A percentile compares a stretch with the other conserved stretches of the same genome.
phyloP scores from a whole-genome alignment of 64 coral and sea anemone species.

The Montipora sp. region DNA sequence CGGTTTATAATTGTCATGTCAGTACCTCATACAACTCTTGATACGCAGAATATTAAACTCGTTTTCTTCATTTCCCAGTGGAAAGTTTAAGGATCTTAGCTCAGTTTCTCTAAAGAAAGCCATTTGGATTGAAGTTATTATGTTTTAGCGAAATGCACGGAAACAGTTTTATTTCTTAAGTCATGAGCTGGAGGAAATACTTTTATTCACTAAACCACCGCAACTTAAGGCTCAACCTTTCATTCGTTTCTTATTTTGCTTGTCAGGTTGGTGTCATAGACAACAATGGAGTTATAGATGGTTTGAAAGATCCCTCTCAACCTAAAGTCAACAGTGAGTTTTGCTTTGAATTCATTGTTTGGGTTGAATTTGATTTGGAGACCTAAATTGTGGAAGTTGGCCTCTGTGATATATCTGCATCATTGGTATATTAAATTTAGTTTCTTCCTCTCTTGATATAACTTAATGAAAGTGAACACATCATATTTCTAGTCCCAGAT shows the following conservation, averaged over 20 bases:
- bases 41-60: neutral
- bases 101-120: neutral
- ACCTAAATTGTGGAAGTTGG: neutral
- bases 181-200: neutral
- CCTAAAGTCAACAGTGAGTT: constrained; percentile 45
- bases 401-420: neutral
- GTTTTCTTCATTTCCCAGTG: neutral
- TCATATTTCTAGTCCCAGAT: neutral
- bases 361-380: constrained; percentile 27
- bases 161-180: neutral
- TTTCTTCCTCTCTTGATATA: neutral
- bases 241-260: constrained; percentile 36
- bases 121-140: neutral
- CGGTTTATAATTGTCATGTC: constrained; percentile 75
- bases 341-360: constrained; percentile 1
- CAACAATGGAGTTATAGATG: constrained; percentile 86
- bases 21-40: constrained; percentile 45
- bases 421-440: neutral
- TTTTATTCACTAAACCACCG: neutral
- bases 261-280: constrained; percentile 87
- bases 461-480: neutral
- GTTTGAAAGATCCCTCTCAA: constrained; percentile 58
- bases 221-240: neutral
- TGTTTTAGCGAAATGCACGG: neutral
- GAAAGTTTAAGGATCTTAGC: neutral